Percentiles rank a stretch among this genome's conserved stretches.
These are phyloP conservation scores for Enteromius mattozi DNA, from an alignment of 2,797 vertebrate species.

Conservation along the genomic window DNA sequence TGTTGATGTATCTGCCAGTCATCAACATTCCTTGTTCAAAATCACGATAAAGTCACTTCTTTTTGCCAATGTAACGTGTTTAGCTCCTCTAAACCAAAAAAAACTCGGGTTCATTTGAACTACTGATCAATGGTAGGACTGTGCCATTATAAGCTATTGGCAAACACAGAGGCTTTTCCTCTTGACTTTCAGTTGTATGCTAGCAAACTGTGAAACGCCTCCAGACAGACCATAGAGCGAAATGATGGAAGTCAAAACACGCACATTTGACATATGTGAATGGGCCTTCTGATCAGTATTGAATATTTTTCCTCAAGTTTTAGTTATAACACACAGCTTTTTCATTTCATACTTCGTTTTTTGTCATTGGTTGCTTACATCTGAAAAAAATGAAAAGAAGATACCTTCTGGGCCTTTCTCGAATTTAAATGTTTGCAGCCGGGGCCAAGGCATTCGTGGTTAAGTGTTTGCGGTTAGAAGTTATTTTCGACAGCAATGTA, in stretches of 20 bases:
- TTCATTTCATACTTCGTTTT: slow-evolving; percentile 33
- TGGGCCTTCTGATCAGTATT: slow-evolving; percentile 61
- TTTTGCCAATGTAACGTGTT: slow-evolving; percentile 59
- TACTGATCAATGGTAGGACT: slow-evolving; percentile 64
- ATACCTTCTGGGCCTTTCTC: slow-evolving; percentile 39
- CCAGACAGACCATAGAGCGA: slow-evolving; percentile 38
- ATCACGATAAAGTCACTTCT: slow-evolving; percentile 52
- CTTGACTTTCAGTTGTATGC: slow-evolving; percentile 43
- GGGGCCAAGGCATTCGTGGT: slow-evolving; percentile 39
- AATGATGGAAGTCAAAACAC: slow-evolving; percentile 40
- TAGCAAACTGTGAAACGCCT: slow-evolving; percentile 60
- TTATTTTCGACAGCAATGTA: slow-evolving; percentile 35
- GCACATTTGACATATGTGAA: slow-evolving; percentile 49
- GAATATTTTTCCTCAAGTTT: slow-evolving; percentile 13
- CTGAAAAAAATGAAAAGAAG: slow-evolving; percentile 8
- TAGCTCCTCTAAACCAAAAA: slow-evolving; percentile 61
- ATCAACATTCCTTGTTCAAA: slow-evolving; percentile 75
- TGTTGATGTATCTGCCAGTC: slow-evolving; percentile 62
- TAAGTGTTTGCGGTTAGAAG: slow-evolving; percentile 23
- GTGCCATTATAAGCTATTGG: slow-evolving; percentile 60
- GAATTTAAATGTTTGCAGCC: slow-evolving; percentile 18
- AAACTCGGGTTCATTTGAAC: slow-evolving; percentile 65
- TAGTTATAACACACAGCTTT: slow-evolving; percentile 2
- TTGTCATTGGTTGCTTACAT: slow-evolving; percentile 20
- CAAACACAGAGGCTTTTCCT: slow-evolving; percentile 49